A percentile compares a stretch with the other conserved stretches of the same genome.
phyloP scores from a whole-genome alignment of 2,888 invertebrate species.

The Tipula confusa region DNA sequence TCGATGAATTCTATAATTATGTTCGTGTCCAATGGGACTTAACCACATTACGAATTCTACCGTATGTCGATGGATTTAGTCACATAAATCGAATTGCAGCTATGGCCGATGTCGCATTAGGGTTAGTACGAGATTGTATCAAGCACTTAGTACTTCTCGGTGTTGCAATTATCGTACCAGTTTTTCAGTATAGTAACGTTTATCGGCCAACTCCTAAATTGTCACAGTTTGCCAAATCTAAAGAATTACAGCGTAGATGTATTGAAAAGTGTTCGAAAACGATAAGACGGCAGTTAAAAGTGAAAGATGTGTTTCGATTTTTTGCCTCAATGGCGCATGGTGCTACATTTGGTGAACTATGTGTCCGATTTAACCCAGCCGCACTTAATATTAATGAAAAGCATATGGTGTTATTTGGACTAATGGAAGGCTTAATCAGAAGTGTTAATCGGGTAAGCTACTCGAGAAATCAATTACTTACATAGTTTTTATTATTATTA shows the following conservation, averaged over 20 bases:
- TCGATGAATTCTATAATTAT: constrained; percentile 62
- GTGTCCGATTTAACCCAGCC: constrained; percentile 68
- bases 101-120: constrained; percentile 75
- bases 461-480: neutral
- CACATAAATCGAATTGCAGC: constrained; percentile 75
- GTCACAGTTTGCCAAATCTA: constrained; percentile 60
- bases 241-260: constrained; percentile 64
- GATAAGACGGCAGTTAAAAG: constrained; percentile 53
- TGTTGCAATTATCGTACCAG: constrained; percentile 68
- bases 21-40: constrained; percentile 73
- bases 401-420: constrained; percentile 79
- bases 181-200: constrained; percentile 75
- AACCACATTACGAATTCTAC: constrained; percentile 74
- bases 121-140: constrained; percentile 73
- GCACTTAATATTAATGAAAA: constrained; percentile 72
- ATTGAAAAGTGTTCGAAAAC: constrained; percentile 61
- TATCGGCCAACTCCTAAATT: constrained; percentile 71
- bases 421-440: constrained; percentile 78
- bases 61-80: constrained; percentile 76
- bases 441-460: constrained; percentile 68
- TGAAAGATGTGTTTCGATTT: constrained; percentile 68
- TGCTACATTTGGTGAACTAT: constrained; percentile 70
- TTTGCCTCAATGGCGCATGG: constrained; percentile 75
- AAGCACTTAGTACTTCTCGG: constrained; percentile 76
- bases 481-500: constrained; percentile 26